These are phyloP conservation scores for Diadumene lineata DNA, from an alignment of 92 coral and sea anemone species.

Conservation along the genomic window DNA sequence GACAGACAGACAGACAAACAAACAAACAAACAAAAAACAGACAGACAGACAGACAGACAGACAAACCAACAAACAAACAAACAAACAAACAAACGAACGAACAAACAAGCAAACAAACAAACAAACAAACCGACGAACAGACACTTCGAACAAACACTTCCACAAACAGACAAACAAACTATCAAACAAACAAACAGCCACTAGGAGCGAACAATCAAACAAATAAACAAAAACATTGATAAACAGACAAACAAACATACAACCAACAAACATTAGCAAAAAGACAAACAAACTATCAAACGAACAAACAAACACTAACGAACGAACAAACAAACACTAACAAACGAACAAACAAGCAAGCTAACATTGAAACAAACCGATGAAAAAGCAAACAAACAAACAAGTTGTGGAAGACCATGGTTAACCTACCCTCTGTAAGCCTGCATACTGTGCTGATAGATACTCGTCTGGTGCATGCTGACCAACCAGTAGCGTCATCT, in stretches of 20 bases:
- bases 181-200: background rate
- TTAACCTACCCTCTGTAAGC: slow-evolving; percentile 70
- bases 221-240: no score
- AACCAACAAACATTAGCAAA: no score
- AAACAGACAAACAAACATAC: no score
- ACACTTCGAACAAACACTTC: no score
- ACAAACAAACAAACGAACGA: no score
- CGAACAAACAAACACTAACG: background rate
- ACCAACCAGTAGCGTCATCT: slow-evolving; percentile 64
- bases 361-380: background rate
- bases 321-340: no score
- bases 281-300: background rate
- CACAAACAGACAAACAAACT: background rate
- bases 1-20: background rate
- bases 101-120: no score
- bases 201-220: background rate
- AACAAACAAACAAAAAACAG: background rate
- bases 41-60: background rate
- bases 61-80: background rate
- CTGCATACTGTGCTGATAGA: slow-evolving; percentile 69
- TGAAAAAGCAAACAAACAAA: background rate
- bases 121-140: no score
- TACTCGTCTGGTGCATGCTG: slow-evolving; percentile 88
- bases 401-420: background rate
- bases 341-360: no score